Conservation (phyloP, 2,797 vertebrate species). For the Tapera naevia region DNA sequence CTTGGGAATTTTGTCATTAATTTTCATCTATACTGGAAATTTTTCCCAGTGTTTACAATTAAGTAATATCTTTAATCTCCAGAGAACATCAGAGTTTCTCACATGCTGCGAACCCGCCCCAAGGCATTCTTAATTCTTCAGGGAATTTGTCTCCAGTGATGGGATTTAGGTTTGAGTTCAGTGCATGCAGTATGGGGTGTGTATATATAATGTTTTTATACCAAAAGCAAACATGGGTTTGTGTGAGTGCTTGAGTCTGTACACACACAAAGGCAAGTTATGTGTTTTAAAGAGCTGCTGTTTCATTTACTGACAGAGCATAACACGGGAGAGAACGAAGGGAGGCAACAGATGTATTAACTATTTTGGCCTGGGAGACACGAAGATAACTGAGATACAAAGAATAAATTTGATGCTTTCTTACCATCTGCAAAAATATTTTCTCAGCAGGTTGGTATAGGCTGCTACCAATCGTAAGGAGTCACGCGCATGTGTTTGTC, state of each 20-base stretch:
- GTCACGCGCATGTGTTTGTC: slow-evolving; percentile 1
- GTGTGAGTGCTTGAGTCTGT: neutral
- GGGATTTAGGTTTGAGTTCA: neutral
- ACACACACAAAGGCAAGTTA: neutral
- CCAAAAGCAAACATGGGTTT: neutral
- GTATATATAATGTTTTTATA: neutral
- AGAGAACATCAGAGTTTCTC: neutral
- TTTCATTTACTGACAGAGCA: neutral
- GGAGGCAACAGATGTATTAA: neutral
- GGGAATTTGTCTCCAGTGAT: neutral
- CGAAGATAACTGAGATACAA: slow-evolving; percentile 7
- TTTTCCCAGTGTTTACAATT: slow-evolving; percentile 5
- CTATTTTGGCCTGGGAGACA: neutral
- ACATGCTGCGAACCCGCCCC: neutral
- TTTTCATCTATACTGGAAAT: slow-evolving; percentile 15
- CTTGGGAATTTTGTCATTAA: slow-evolving; percentile 21
- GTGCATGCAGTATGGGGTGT: neutral
- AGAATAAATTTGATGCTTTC: neutral
- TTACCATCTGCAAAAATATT: slow-evolving; percentile 22
- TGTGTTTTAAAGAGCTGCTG: neutral
- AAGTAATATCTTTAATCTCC: slow-evolving; percentile 9
- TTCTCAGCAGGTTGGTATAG: slow-evolving; percentile 7
- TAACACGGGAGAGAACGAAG: neutral
- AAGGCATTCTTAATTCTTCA: neutral
- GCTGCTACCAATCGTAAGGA: neutral